A percentile compares a stretch with the other conserved stretches of the same genome.
phyloP scores from a whole-genome alignment of 2,888 invertebrate species.

The Timandra comae region DNA sequence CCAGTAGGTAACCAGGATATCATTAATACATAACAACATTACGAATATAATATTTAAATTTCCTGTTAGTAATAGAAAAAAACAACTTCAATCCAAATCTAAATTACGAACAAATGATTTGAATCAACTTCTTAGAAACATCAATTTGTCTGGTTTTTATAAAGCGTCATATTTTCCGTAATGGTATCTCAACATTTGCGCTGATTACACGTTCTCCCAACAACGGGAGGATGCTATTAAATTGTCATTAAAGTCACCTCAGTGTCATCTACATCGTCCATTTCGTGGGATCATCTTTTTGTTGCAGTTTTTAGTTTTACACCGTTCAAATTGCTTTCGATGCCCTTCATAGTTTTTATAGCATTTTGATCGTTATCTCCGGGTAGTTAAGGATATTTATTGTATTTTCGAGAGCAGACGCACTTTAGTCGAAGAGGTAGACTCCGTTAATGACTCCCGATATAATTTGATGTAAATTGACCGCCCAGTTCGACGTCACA shows the following conservation, averaged over 20 bases:
- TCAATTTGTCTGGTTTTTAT: slow-evolving; percentile 49
- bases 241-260: slow-evolving; percentile 72
- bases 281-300: slow-evolving; percentile 67
- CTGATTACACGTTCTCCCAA: slow-evolving; percentile 64
- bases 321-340: slow-evolving; percentile 25
- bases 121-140: slow-evolving; percentile 47
- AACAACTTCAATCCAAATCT: slow-evolving; percentile 18
- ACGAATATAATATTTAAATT: too few species aligned
- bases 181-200: slow-evolving; percentile 62
- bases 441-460: slow-evolving; percentile 64
- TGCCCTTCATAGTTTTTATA: slow-evolving; percentile 18
- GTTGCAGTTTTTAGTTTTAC: slow-evolving; percentile 67
- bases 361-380: slow-evolving; percentile 36
- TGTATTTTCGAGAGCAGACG: slow-evolving; percentile 18
- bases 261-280: slow-evolving; percentile 67
- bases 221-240: slow-evolving; percentile 72
- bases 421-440: slow-evolving; percentile 35
- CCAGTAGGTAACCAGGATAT: too few species aligned
- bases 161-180: slow-evolving; percentile 45
- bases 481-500: slow-evolving; percentile 50
- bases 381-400: slow-evolving; percentile 27
- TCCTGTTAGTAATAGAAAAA: slow-evolving; percentile 12
- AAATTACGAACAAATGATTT: slow-evolving; percentile 35
- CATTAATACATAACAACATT: too few species aligned
- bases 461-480: slow-evolving; percentile 73